phyloP scores from a whole-genome alignment of 2,797 vertebrate genomes.

The Tapirus indicus region DNA sequence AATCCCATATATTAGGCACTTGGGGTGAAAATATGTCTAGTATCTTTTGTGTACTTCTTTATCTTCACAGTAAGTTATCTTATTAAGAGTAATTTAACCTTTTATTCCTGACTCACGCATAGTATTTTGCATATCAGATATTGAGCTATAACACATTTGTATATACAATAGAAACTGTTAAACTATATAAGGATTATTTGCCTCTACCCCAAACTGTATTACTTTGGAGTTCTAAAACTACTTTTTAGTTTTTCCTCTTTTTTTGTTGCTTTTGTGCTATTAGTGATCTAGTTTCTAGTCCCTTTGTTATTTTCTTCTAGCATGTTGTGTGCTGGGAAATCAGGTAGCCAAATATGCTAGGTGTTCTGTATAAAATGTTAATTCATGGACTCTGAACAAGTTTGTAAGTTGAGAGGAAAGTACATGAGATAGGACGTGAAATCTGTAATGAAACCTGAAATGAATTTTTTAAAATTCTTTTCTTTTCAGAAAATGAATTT shows the following conservation, averaged over 20 bases:
- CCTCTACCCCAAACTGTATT: not conserved
- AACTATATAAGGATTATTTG: not conserved
- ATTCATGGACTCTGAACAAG: not conserved
- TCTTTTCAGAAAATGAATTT: conserved; percentile 46
- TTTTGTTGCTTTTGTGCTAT: not conserved
- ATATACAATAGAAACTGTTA: not conserved
- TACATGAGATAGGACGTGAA: conserved; percentile 5
- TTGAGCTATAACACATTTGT: not conserved
- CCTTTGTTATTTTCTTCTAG: conserved; percentile 39
- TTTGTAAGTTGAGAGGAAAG: conserved; percentile 26
- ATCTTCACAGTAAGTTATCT: not conserved
- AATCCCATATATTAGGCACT: not conserved
- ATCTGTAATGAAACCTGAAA: conserved; percentile 38
- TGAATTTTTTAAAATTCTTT: conserved; percentile 46
- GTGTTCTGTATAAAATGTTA: conserved; percentile 55
- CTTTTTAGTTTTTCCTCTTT: not conserved
- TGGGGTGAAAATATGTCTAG: conserved; percentile 39
- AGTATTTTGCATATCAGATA: conserved; percentile 54
- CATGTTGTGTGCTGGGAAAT: not conserved
- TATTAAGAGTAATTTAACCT: conserved; percentile 37
- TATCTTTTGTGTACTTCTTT: conserved; percentile 36
- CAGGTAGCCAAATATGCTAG: not conserved
- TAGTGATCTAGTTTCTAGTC: conserved; percentile 36
- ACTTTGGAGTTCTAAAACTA: conserved; percentile 28
- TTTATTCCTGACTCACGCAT: not conserved